Evolutionary conservation across 1,140 invertebrate species (phyloP), one percentile per base, ranked within the genome.

Genomic region (Centruroides vittatus): DNA sequence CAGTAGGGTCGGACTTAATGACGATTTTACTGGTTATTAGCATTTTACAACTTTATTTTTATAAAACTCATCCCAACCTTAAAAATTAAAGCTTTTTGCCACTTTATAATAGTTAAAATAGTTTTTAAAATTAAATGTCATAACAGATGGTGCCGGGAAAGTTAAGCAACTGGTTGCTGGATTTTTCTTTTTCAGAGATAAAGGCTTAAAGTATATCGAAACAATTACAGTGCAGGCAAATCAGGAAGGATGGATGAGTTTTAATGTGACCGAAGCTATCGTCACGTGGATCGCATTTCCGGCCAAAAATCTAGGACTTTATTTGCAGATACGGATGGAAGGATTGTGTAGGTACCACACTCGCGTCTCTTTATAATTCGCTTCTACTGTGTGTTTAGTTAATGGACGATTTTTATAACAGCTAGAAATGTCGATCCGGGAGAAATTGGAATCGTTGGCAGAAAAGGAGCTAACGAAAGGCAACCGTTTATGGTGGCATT

Each of bases 401-500:
- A 51, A 34, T 6, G 41, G 8, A 41, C 8, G 23, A 23, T 41
- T 41, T 41, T 41, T 41, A 41, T 41, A 59, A 65, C 74, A 84
- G 89, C 83, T 57, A 82, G 86, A 55, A 86, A 92, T 72, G 76
- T 91, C 9, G 82, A 84, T 67, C 82, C 89, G 4, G 84, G 88
- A 69, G 86, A 90, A 65, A 82, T 91, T 61, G 90, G 91, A 5
- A 74, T 94, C 23, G 81, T 90, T 11, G 85, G 84, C 57, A 79
- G 81, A 3, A 82, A 82, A 65, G 86, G 84, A 1, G 78, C 84
- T 51, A 84, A 86, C 67, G 86, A 89, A 62, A 85, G 84, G 65
- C 87, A 93, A 70, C 89, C 91, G 0, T 92, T 93, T 74, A 82
- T 92, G 80, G 87, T 90, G 6, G 86, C 84, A 3, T 93, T 89